Evolutionary conservation across 2,797 vertebrate genomes (phyloP).

Genomic region (Oreochromis grahami): DNA sequence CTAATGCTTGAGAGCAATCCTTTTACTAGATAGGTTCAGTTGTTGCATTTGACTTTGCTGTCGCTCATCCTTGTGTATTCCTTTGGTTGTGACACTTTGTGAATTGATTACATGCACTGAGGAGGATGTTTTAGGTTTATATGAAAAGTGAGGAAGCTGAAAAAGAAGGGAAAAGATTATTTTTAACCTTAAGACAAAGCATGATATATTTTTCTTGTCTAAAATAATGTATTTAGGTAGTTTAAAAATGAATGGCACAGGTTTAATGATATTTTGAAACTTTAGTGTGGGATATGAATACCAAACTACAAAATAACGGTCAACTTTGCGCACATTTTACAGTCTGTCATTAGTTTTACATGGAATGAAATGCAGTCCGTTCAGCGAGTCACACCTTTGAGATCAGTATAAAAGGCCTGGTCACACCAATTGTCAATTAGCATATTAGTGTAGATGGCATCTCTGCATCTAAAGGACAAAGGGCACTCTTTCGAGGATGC

Average conservation of each 20-base stretch:
- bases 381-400: neutral
- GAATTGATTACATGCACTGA: constrained; percentile 17
- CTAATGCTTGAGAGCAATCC: constrained; percentile 46
- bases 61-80: constrained; percentile 48
- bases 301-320: neutral
- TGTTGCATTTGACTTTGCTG: constrained; percentile 51
- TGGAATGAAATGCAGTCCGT: neutral
- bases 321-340: neutral
- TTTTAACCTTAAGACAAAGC: constrained; percentile 20
- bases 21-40: constrained; percentile 45
- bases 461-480: neutral
- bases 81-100: constrained; percentile 44
- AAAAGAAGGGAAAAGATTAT: constrained; percentile 9
- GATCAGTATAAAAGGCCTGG: neutral
- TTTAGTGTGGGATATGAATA: neutral
- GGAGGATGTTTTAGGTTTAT: constrained; percentile 7
- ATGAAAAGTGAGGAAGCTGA: neutral
- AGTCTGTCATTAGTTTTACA: neutral
- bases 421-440: neutral
- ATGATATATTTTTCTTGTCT: constrained; percentile 18
- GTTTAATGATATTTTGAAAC: neutral
- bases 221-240: neutral
- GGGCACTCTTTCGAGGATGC: neutral
- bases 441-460: neutral
- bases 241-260: neutral